These are phyloP conservation scores for Falco columbarius DNA, from an alignment of 2,797 vertebrate genomes.

Conservation along the genomic window DNA sequence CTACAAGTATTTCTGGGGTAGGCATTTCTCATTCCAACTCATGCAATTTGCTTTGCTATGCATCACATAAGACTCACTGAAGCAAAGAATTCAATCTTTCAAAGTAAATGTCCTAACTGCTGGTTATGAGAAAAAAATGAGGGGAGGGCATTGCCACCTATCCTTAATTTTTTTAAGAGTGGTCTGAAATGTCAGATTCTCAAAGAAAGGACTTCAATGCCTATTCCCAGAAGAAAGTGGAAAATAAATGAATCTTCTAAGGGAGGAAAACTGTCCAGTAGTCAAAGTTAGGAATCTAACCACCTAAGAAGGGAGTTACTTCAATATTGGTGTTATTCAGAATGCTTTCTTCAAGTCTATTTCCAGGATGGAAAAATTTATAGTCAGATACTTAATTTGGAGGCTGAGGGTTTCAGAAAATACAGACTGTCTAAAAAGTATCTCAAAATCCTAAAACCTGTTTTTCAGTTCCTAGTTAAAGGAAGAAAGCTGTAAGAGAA, in stretches of 20 bases:
- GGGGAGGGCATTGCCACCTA: not conserved
- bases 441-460: not conserved
- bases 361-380: not conserved
- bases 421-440: not conserved
- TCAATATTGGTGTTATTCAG: not conserved
- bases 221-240: not conserved
- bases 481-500: not conserved
- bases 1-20: not conserved
- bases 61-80: conserved; percentile 45
- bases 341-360: not conserved
- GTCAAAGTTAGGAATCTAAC: not conserved
- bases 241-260: not conserved
- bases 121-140: not conserved
- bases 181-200: not conserved
- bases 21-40: conserved; percentile 15
- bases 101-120: conserved; percentile 28
- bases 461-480: not conserved
- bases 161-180: not conserved
- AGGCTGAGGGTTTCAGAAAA: not conserved
- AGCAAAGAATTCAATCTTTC: conserved; percentile 57
- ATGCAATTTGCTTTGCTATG: conserved; percentile 42
- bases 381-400: not conserved
- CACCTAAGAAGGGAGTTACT: not conserved
- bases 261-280: not conserved
- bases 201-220: not conserved